Base-by-base conservation (phyloP, 2,797 vertebrate genomes). In the Acrocephalus scirpaceus region DNA sequence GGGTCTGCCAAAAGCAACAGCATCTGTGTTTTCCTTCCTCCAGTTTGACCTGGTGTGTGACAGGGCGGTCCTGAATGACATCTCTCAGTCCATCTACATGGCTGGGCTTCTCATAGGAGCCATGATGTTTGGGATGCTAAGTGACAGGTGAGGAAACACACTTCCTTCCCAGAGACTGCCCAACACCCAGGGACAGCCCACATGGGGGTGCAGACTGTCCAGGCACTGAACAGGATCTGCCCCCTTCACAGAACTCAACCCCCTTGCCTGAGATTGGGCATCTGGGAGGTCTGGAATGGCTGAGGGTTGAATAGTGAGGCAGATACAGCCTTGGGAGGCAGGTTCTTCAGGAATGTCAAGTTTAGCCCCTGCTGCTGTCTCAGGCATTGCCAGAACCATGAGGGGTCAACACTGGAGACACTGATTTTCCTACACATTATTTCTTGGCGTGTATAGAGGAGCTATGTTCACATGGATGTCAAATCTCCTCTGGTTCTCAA, bases 41-140 rank as follows among this genome's bases (percentile, higher is more conserved):
- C 93, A 99, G 99, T 99, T 99, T 95, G 92, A 98, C 96, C 97
- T 99, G 80, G 98, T 99, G 57, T 99, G 99, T 58, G 98, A 98
- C 27, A 98, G 85, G n/a, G 98, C 97, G 40, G 40, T 95, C 60
- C 93, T 98, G 70, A 97, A 94, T 0, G 98, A 98, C 54, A 96
- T 98, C 12, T 98, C 98, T 4, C 98, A 99, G 96, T 98, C 98
- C 1, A 15, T 99, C 93, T 98, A 96, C 98, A 99, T 99, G 99
- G 95, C 95, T 1, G 99, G 99, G 13, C 98, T 99, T 42, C 97
- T 99, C 11, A 4, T 98, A 7, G 99, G 99, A 76, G 96, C 98
- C 3, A n/a, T 98, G 12, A 16, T 98, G 82, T 97, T 98, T 56
- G 98, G 99, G 12, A 96, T 97, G 20, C 93, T 99, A 86, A 98